These are phyloP conservation scores for Stercorarius parasiticus DNA, from an alignment of 2,113 vertebrate genomes.

Conservation along the genomic window DNA sequence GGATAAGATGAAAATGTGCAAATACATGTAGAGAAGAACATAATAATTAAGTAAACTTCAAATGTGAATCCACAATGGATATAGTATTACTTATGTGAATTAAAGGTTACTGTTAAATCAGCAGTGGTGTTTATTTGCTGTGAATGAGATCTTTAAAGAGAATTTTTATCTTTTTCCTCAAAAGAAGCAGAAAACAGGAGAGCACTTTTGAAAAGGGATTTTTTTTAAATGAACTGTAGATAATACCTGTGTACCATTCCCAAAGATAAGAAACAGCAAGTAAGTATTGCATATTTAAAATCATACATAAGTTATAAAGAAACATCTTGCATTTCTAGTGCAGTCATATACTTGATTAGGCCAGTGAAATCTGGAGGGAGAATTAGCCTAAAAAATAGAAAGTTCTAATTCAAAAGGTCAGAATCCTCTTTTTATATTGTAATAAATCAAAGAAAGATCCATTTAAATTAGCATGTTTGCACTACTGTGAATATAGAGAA, in stretches of 20 bases:
- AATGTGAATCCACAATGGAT: background rate
- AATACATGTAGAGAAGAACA: background rate
- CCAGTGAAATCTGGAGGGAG: background rate
- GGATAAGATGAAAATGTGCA: background rate
- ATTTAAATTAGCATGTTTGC: background rate
- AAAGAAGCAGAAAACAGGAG: background rate
- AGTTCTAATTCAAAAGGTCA: background rate
- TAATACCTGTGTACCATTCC: background rate
- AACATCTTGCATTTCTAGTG: background rate
- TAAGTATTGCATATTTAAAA: background rate
- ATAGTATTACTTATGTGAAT: background rate
- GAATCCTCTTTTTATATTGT: background rate
- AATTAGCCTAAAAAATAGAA: background rate
- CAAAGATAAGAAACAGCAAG: background rate
- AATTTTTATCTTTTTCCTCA: background rate
- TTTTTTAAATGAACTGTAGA: background rate
- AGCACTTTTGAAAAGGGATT: background rate
- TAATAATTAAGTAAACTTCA: background rate
- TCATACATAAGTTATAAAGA: background rate
- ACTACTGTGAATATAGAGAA: background rate
- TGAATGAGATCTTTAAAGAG: background rate
- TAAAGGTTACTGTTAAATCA: conserved; percentile 21
- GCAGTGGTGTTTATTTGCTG: background rate
- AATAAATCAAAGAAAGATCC: background rate
- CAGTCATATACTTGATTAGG: background rate